Evolutionary conservation across 2,888 invertebrate genomes (phyloP).

Genomic region (Rotaria macrura): DNA sequence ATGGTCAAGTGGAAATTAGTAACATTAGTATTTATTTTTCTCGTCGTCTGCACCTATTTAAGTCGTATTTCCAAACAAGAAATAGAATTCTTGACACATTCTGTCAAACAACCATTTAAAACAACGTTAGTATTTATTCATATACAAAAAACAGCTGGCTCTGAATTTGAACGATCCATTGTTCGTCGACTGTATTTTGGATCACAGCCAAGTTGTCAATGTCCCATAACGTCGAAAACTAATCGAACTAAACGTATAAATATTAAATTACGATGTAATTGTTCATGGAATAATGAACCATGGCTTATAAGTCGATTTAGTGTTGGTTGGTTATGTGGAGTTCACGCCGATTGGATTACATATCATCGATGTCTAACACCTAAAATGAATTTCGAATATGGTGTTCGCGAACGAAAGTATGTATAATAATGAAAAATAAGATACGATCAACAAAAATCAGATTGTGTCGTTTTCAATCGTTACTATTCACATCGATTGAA

Average conservation of each 20-base stretch:
- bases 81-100: neutral
- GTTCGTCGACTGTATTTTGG: slow-evolving; percentile 52
- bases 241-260: neutral
- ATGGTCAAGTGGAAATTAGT: neutral
- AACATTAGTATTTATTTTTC: neutral
- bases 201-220: neutral
- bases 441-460: no score
- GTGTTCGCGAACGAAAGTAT: neutral
- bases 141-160: slow-evolving; percentile 97
- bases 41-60: neutral
- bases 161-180: slow-evolving; percentile 84
- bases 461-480: no score
- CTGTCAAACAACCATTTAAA: no score
- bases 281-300: neutral
- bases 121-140: slow-evolving; percentile 76
- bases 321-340: neutral
- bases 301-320: neutral
- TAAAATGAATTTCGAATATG: neutral
- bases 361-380: neutral
- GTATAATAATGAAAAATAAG: neutral
- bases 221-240: neutral
- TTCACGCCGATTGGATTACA: neutral
- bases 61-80: neutral
- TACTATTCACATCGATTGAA: no score
- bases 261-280: neutral